A percentile compares a stretch with the other conserved stretches of the same genome.
phyloP scores from a whole-genome alignment of 2,113 vertebrate genomes.

The Buteo buteo region DNA sequence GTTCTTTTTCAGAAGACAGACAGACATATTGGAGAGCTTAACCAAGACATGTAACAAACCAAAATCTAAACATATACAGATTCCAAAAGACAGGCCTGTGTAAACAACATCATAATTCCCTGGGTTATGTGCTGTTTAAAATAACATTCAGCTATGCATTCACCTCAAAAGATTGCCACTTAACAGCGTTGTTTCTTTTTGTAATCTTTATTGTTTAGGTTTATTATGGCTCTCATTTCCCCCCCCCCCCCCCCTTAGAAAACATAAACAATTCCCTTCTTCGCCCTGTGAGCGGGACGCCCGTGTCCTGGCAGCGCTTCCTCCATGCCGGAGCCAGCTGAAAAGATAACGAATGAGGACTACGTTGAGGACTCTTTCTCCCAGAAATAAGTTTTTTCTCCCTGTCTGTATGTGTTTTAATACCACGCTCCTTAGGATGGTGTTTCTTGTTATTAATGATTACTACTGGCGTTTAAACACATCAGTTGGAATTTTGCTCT shows the following conservation, averaged over 20 bases:
- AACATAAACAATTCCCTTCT: slow-evolving; percentile 33
- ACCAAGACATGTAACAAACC: slow-evolving; percentile 45
- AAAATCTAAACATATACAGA: slow-evolving; percentile 49
- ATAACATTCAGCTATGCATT: slow-evolving; percentile 40
- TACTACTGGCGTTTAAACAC: not conserved
- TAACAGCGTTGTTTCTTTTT: slow-evolving; percentile 31
- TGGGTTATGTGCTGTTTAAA: slow-evolving; percentile 56
- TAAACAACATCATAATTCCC: slow-evolving; percentile 63
- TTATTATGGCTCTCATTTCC: slow-evolving; percentile 18
- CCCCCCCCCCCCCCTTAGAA: not conserved
- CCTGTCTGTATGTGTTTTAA: not conserved
- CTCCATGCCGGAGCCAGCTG: fast-evolving
- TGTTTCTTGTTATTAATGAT: not conserved
- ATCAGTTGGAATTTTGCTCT: not conserved
- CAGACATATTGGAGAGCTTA: slow-evolving; percentile 51
- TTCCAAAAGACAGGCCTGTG: slow-evolving; percentile 36
- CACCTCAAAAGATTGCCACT: slow-evolving; percentile 50
- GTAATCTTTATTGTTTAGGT: slow-evolving; percentile 52
- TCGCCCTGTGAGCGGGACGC: fast-evolving
- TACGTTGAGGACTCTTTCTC: not conserved
- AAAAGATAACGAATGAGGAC: not conserved
- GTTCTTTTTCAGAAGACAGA: slow-evolving; percentile 42
- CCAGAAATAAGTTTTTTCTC: not conserved
- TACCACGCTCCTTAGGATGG: not conserved
- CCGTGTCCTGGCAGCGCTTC: not conserved